Evolutionary conservation across 2,797 vertebrate species (phyloP), one percentile per base, ranked within the genome.

Genomic region (Aselliscus stoliczkanus): DNA sequence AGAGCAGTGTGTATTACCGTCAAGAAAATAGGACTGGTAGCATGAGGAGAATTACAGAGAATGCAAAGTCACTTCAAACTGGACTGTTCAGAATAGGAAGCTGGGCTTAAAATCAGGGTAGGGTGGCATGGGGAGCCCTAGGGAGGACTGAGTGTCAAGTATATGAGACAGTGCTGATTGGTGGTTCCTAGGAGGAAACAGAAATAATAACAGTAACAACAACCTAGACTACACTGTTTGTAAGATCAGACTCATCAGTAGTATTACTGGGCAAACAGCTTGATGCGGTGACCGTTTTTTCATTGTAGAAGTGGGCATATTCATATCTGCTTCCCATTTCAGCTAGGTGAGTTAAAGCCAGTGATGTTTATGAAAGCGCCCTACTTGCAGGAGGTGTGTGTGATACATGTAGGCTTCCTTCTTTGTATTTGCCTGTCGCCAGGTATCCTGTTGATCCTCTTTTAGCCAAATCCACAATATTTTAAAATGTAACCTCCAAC

Each of bases 321-420:
- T 72, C 47, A 37, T 21, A 21, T 7, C 34, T 20, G 20, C 11
- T 37, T 47, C 25, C 60, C 56, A 42, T 1, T 10, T 3, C 5
- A 73, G 12, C 17, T 7, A 44, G 15, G 1, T 9, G 11, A 20
- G n/a, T n/a, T 5, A 76, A 37, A 58, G 44, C 1, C 60, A 47
- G 2, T 0, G 3, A 6, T 52, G 34, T 20, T 58, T 39, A 25
- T 0, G 7, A 29, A 67, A 37, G 47, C 0, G 0, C 5, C 44
- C 11, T 20, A 44, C 21, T 1, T 0, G 1, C 23, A 7, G 7
- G 0, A 12, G 31, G 3, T 20, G 1, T 20, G 1, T 29, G 5
- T 0, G 2, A 70, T 5, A 20, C 7, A 14, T 0, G 5, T 2
- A 27, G 12, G 70, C 23, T 42, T 73, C 7, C 56, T n/a, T 56